Evolutionary conservation across 2,113 vertebrate genomes (phyloP), one percentile per base, ranked within the genome.

Genomic region (Sinosuthora webbiana): DNA sequence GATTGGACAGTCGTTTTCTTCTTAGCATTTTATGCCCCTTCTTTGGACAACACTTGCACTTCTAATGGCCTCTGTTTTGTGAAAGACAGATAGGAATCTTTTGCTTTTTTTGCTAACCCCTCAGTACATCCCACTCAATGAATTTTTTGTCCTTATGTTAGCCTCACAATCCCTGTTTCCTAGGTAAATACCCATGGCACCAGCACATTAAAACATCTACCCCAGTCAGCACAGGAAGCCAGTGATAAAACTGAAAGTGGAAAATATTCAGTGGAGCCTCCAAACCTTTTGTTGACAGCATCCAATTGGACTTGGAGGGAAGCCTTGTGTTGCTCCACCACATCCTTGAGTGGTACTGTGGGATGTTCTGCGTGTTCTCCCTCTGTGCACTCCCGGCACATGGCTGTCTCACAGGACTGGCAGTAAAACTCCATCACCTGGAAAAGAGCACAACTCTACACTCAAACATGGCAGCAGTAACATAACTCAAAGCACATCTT

Each of bases 401-500:
- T 99, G 92, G 99, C 99, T 11, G 99, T 99, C 98, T 99, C 99
- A 41, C 99, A 99, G 14, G 99, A 99, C 49, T 99, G 99, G 97
- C 99, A 99, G 97, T 99, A 99, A 97, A 99, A 99, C 91, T 99
- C 99, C 99, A 99, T 99, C 90, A 99, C 98, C 99, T 99, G 90
- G 60, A 93, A 89, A 89, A 93, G 45, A 9, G 35, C 35, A 89
- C 23, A 94, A 8, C 5, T 75, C 45, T 57, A n/a, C 53, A 79
- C 60, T 87, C 62, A 93, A 60, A 82, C 50, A 62, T 10, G 13
- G 45, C 71, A 93, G 69, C 62, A 83, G 41, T 20, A 86, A 25
- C 31, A 23, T 20, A 83, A 47, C 19, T 87, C 55, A 41, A 78
- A 91, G 30, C 15, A 52, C 30, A 47, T 41, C 69, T 62, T 64